Base-by-base conservation (phyloP, 2,797 vertebrate genomes). In the Echeneis naucrates region DNA sequence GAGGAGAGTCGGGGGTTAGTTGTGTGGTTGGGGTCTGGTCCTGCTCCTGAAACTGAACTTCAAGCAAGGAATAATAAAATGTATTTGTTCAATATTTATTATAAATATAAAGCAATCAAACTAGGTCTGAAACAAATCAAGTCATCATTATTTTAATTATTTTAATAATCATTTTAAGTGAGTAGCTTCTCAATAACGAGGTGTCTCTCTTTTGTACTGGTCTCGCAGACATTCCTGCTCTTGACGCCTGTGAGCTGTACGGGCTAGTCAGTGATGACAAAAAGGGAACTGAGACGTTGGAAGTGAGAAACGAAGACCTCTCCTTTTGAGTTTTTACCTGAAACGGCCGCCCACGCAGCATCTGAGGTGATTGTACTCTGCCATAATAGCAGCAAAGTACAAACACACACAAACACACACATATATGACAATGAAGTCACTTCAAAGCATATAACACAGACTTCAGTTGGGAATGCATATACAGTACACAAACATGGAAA, bases 171-270 rank as follows among this genome's bases (percentile, higher is more conserved):
- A n/a, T n/a, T n/a, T n/a, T n/a, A n/a, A n/a, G n/a, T 51, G 0
- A 5, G 19, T 26, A 40, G 3, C 35, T 64, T 50, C 16, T 77
- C 33, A 50, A 17, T 27, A 26, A 56, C 0, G 14, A 56, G 35
- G 26, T n/a, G 47, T 19, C 17, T 10, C 23, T 8, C 23, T 66
- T 38, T 40, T 74, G 70, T 70, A 52, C 1, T 60, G n/a, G 48
- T 53, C 68, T 66, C 2, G 21, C 50, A 57, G 54, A 19, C 48
- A 52, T 75, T 80, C 77, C 62, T 66, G 24, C n/a, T 26, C 1
- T 12, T 64, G 81, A 80, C 47, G 30, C 52, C 50, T 47, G 61
- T 44, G 75, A 79, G 78, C 78, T 83, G 83, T 77, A 68, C 30
- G 0, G 75, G 64, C 81, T 67, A 62, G 78, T 77, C 66, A 26